A percentile compares a stretch with the other conserved stretches of the same genome.
Evolutionary conservation across 2,888 invertebrate species (phyloP).

Genomic region (Andrena bicolor): DNA sequence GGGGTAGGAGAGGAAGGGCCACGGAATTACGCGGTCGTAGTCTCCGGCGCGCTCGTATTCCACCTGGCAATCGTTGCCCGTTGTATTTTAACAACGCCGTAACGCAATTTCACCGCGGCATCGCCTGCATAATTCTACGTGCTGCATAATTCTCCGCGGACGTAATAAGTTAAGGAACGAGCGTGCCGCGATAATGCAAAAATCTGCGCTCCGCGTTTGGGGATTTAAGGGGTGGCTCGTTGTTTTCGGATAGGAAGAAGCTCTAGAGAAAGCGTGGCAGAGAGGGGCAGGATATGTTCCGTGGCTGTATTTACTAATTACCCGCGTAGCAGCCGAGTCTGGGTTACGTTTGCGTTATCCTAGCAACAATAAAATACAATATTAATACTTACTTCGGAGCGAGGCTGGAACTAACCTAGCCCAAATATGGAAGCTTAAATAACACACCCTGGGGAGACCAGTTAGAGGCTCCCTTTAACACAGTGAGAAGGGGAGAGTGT

Average conservation of each 20-base stretch:
- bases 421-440: too few species aligned
- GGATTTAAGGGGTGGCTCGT: background rate
- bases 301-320: background rate
- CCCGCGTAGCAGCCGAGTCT: background rate
- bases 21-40: slow-evolving; percentile 26
- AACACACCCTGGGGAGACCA: too few species aligned
- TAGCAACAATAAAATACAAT: too few species aligned
- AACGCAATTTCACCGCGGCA: slow-evolving; percentile 25
- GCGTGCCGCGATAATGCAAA: slow-evolving; percentile 3
- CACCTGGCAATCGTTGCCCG: slow-evolving; percentile 21
- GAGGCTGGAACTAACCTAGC: too few species aligned
- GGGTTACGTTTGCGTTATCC: too few species aligned
- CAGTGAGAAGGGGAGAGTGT: slow-evolving; percentile 47
- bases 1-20: background rate
- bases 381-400: too few species aligned
- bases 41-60: background rate
- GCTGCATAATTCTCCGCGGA: slow-evolving; percentile 4
- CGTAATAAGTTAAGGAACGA: background rate
- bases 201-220: background rate
- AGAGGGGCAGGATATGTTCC: background rate
- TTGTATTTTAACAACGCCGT: slow-evolving; percentile 23
- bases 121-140: slow-evolving; percentile 9
- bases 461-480: too few species aligned
- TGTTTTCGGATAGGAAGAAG: background rate
- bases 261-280: background rate